A percentile compares a stretch with the other conserved stretches of the same genome.
These are phyloP conservation scores for Pherbina coryleti DNA, from an alignment of 2,888 invertebrate genomes.

Conservation along the genomic window DNA sequence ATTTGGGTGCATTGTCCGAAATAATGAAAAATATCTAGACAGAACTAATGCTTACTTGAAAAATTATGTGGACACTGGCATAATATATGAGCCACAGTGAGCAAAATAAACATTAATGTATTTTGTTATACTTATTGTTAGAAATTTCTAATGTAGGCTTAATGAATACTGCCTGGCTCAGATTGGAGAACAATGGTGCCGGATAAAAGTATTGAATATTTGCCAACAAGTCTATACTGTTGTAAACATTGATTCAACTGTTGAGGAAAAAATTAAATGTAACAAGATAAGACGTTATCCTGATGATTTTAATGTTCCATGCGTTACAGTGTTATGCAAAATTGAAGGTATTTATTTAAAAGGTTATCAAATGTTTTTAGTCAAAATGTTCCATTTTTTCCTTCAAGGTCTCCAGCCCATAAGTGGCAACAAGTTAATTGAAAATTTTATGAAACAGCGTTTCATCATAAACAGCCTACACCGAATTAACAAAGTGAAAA, in stretches of 20 bases:
- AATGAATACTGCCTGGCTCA: conserved; percentile 55
- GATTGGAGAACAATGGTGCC: conserved; percentile 53
- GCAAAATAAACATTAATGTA: background rate
- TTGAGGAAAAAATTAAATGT: conserved; percentile 47
- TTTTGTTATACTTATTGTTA: background rate
- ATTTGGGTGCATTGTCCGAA: conserved; percentile 17
- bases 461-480: conserved; percentile 2
- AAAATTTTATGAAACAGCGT: background rate
- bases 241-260: conserved; percentile 53
- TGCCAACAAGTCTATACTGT: conserved; percentile 46
- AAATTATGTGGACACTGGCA: conserved; percentile 40
- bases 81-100: conserved; percentile 52
- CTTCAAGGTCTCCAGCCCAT: conserved; percentile 40
- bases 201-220: conserved; percentile 49
- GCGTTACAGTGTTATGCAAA: conserved; percentile 50
- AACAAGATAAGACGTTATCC: conserved; percentile 53
- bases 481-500: conserved; percentile 6
- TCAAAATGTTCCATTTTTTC: background rate
- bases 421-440: background rate
- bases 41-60: background rate
- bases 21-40: conserved; percentile 15
- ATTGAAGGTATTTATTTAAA: conserved; percentile 48
- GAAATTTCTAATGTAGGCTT: conserved; percentile 36
- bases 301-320: conserved; percentile 48
- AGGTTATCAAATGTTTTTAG: background rate